phyloP scores from a whole-genome alignment of 92 coral and sea anemone species.

The Metridium senile region DNA sequence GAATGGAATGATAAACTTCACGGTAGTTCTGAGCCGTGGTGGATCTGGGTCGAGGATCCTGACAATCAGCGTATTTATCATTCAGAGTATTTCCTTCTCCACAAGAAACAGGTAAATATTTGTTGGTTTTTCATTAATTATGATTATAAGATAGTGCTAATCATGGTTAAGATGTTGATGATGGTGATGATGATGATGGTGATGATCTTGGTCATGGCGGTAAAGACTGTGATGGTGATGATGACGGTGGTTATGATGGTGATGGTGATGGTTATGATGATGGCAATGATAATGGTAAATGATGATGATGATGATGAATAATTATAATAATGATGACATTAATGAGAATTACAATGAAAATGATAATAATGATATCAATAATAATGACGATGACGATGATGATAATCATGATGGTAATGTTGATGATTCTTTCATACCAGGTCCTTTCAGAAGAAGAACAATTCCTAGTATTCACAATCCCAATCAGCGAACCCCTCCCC shows the following conservation, averaged over 20 bases:
- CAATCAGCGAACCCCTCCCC: constrained; percentile 97
- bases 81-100: constrained; percentile 92
- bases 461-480: constrained; percentile 86
- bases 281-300: neutral
- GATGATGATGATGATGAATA: neutral
- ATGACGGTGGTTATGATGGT: neutral
- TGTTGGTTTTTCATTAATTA: neutral
- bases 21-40: constrained; percentile 98
- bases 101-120: constrained; percentile 84
- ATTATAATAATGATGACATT: neutral
- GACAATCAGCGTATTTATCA: constrained; percentile 95
- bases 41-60: constrained; percentile 99
- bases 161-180: too few relatives aligned
- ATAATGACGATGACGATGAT: neutral
- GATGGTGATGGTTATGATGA: too few relatives aligned
- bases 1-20: constrained; percentile 94
- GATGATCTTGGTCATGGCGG: neutral
- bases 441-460: constrained; percentile 81
- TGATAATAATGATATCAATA: neutral
- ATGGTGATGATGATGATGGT: neutral
- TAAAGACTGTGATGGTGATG: neutral
- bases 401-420: too few relatives aligned
- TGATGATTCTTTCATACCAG: too few relatives aligned
- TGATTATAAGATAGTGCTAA: neutral
- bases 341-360: neutral